These are phyloP conservation scores for Eupithecia inturbata DNA, from an alignment of 2,888 invertebrate genomes.

Conservation along the genomic window DNA sequence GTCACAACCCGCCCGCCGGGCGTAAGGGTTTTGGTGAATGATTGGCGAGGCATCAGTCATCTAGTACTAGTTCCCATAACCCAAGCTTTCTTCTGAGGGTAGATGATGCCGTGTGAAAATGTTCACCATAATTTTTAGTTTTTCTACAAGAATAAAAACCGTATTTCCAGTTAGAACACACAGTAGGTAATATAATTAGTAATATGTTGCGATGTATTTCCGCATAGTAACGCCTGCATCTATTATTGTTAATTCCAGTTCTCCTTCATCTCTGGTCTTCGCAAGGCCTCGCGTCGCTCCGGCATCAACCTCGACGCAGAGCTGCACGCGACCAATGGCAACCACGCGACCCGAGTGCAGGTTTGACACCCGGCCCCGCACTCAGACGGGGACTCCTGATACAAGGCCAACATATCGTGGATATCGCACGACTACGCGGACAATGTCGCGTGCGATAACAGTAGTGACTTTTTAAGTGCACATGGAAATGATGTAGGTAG, in stretches of 20 bases:
- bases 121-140: too few species aligned
- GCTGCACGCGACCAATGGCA: constrained; percentile 74
- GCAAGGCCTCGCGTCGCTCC: constrained; percentile 66
- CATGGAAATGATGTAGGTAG: constrained; percentile 20
- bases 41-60: too few species aligned
- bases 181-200: too few species aligned
- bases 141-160: neutral
- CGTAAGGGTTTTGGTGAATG: too few species aligned
- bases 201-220: too few species aligned
- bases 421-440: constrained; percentile 72
- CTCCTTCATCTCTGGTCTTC: constrained; percentile 72
- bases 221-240: too few species aligned
- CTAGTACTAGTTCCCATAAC: too few species aligned
- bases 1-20: too few species aligned
- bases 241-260: constrained; percentile 59
- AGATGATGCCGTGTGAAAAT: too few species aligned
- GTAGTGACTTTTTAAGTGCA: constrained; percentile 33
- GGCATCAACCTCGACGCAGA: constrained; percentile 66
- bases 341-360: constrained; percentile 66
- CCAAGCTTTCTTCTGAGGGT: too few species aligned
- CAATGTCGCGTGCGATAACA: constrained; percentile 25
- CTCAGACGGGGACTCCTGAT: constrained; percentile 64
- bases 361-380: constrained; percentile 71
- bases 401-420: constrained; percentile 68
- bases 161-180: too few species aligned